These are phyloP conservation scores for Automeris io DNA, from an alignment of 2,888 invertebrate genomes.

Conservation along the genomic window DNA sequence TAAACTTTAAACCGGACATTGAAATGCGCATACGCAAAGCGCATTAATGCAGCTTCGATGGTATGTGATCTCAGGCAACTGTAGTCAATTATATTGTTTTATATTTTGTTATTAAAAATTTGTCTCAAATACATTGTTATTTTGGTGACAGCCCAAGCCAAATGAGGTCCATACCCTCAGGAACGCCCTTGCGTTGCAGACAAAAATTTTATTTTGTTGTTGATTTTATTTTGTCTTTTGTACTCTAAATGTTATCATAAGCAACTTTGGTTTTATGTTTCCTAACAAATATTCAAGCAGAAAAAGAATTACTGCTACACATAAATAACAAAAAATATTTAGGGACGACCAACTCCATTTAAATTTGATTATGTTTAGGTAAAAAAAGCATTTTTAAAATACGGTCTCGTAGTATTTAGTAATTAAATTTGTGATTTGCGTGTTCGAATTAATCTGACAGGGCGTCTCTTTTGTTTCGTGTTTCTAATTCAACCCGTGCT, in stretches of 20 bases:
- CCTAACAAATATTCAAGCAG: too few species aligned
- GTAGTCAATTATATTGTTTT: too few species aligned
- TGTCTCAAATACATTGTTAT: too few species aligned
- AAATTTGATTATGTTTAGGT: background rate
- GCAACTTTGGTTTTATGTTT: too few species aligned
- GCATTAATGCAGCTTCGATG: background rate
- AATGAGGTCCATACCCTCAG: too few species aligned
- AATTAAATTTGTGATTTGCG: background rate
- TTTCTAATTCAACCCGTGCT: background rate
- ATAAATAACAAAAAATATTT: background rate
- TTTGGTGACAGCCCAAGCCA: too few species aligned
- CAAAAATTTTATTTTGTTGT: too few species aligned
- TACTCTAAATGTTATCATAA: too few species aligned
- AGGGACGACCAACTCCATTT: background rate
- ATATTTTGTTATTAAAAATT: too few species aligned
- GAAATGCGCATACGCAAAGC: background rate
- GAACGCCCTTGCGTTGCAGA: too few species aligned
- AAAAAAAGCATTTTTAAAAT: background rate
- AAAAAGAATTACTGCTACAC: too few species aligned
- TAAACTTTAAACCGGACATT: slow-evolving; percentile 5
- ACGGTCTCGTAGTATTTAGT: background rate
- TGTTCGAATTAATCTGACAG: background rate
- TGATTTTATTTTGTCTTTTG: too few species aligned
- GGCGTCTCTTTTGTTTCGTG: background rate
- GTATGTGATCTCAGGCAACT: background rate